Base-by-base conservation (phyloP, 2,113 vertebrate species). In the Sylvilagus bachmani region DNA sequence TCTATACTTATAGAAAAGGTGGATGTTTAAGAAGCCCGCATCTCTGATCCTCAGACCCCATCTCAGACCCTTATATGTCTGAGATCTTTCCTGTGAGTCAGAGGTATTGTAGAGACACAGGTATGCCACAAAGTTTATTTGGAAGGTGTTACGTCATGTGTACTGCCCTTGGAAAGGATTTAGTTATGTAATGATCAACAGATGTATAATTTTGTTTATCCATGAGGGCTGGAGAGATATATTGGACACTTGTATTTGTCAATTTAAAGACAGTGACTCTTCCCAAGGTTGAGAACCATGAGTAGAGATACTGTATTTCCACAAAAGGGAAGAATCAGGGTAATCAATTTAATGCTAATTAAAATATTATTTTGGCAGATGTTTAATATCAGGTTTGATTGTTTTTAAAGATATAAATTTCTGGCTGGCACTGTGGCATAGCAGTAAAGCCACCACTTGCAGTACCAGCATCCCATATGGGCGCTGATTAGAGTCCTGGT, bases 1-100 rank as follows among this genome's bases (percentile, higher is more conserved):
- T 71, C 11, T 73, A 49, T 36, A 27, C 10, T 90, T 95, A 62
- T 8, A 88, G 81, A 79, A 70, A 87, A 82, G 25, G 36, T 74
- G 11, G 5, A 3, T 36, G 10, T 85, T 80, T 49, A 80, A 94
- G 83, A 92, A 80, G 21, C 0, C 55, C 17, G 1, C 3, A 71
- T 64, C 14, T 16, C 19, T 19, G 44, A 44, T 44, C 44, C 44
- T 44, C 44, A 84, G 29, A 6, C 53, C 10, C 12, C 4, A 51
- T 67, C 11, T n/a, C 12, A 62, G 51, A 44, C 13, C 5, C 27
- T 84, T 49, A 64, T 8, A 13, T 74, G 77, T 12, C 29, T 25
- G 3, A 33, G 22, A 10, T 62, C 69, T 92, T 70, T 27, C 27
- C 5, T 36, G 16, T 53, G 71, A 21, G 17, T 95, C 31, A 14